phyloP scores from a whole-genome alignment of 2,113 vertebrate species.

The Rhinopomastus cyanomelas region DNA sequence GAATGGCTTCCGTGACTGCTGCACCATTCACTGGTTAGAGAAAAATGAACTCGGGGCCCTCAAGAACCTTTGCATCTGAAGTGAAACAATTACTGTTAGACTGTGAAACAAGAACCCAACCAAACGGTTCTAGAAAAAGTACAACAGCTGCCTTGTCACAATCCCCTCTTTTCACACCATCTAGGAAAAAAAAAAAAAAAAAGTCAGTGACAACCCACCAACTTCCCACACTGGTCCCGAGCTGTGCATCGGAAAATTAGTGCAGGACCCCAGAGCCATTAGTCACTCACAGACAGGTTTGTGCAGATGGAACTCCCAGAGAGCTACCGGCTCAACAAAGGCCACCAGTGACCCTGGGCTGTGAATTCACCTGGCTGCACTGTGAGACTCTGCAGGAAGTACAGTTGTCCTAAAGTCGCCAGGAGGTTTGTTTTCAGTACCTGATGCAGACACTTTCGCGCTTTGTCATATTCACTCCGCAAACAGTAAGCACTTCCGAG shows the following conservation, averaged over 20 bases:
- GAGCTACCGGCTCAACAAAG: background rate
- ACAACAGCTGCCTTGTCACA: background rate
- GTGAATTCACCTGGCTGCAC: background rate
- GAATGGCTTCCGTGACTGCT: too few relatives aligned
- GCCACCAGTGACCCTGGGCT: background rate
- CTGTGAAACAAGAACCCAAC: background rate
- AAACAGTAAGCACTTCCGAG: conserved; percentile 96
- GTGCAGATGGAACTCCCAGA: background rate
- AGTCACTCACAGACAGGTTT: background rate
- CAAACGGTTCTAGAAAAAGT: background rate
- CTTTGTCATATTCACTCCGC: conserved; percentile 97
- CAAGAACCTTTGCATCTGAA: background rate
- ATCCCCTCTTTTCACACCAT: background rate
- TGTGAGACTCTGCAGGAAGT: background rate
- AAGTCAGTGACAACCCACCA: too few relatives aligned
- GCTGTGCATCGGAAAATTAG: background rate
- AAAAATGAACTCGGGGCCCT: background rate
- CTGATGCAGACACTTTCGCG: conserved; percentile 96
- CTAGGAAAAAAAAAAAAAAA: background rate
- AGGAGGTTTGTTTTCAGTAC: conserved; percentile 65
- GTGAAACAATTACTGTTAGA: background rate
- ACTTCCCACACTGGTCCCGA: background rate
- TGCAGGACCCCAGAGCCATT: background rate
- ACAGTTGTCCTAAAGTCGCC: background rate
- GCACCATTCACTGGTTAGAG: background rate